These are phyloP conservation scores for Onychomys arenicola DNA, from an alignment of 2,797 vertebrate genomes.

Conservation along the genomic window DNA sequence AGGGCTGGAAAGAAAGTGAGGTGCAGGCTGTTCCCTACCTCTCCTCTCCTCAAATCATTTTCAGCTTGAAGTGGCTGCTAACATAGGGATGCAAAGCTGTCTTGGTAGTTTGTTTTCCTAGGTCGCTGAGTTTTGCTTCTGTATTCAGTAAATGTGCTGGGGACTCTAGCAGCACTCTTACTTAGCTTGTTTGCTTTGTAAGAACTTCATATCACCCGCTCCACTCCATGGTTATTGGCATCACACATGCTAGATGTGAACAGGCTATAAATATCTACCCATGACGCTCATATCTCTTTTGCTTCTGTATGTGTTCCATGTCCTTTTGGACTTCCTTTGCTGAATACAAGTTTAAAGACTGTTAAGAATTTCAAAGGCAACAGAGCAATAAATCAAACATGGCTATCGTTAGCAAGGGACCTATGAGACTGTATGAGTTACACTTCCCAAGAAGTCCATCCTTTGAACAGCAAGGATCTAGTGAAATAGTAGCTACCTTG, in stretches of 20 bases:
- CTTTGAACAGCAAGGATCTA: constrained; percentile 1
- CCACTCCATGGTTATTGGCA: neutral
- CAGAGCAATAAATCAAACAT: neutral
- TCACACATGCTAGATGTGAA: neutral
- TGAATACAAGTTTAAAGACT: constrained; percentile 31
- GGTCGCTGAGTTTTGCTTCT: neutral
- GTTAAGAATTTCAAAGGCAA: constrained; percentile 33
- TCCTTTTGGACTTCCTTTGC: neutral
- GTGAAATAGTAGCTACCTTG: neutral
- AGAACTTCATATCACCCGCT: neutral
- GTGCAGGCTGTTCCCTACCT: neutral
- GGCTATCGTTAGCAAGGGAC: neutral
- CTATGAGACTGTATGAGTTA: neutral
- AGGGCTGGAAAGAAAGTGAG: neutral
- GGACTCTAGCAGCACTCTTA: neutral
- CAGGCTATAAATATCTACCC: neutral
- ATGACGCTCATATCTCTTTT: neutral
- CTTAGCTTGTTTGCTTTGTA: constrained; percentile 7
- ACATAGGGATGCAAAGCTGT: neutral
- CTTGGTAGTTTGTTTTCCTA: constrained; percentile 19
- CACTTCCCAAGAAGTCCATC: neutral
- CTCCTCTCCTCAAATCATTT: neutral
- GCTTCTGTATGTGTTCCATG: neutral
- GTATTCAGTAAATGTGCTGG: neutral
- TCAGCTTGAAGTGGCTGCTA: neutral